Evolutionary conservation across 2,888 invertebrate species (phyloP), one percentile per base, ranked within the genome.

Genomic region (Nephrotoma guestfalica): DNA sequence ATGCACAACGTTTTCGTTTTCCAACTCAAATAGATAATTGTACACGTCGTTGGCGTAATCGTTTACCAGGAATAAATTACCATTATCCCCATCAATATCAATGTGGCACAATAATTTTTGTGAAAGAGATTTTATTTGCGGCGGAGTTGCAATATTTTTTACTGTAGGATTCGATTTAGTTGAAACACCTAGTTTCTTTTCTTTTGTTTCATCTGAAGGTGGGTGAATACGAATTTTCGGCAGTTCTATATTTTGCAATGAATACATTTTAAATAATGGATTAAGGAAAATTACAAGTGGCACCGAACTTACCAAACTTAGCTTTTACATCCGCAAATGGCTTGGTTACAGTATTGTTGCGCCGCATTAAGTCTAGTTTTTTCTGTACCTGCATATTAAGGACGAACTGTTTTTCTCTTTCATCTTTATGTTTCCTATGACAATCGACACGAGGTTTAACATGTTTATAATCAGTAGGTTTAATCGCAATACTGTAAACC

Each of bases 1-100:
- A 57, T 92, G 91, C 87, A 98, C 93, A 3, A 94, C 92, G 90
- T 94, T 95, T 88, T 94, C 93, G 18, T 90, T 90, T 93, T 98
- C 98, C 87, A 98, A 91, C 86, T 93, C 91, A 88, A 94, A 94
- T 89, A 98, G 93, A 91, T 98, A 97, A 18, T 92, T 92, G 90
- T 97, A 98, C 90, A 99, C 98, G 89, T 98, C 98, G 88, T 96
- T 95, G 45, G 96, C 95, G 90, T 98, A 98, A 88, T 95, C 95
- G 15, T 96, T 94, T 90, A 97, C 95, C 88, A 97, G 93, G 88
- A 96, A 93, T 3, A 96, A 95, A 91, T 96, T 97, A 84, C 94
- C 93, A 71, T 92, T 93, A 89, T 97, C 96, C 86, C 94, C 93
- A 89, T 97, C 97, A 90, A 97, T 96, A 89, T 94, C 94, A 88